Percentiles rank a stretch among this genome's conserved stretches.
Conservation (phyloP, 1,140 invertebrate genomes). For the Gonioctena quinquepunctata region DNA sequence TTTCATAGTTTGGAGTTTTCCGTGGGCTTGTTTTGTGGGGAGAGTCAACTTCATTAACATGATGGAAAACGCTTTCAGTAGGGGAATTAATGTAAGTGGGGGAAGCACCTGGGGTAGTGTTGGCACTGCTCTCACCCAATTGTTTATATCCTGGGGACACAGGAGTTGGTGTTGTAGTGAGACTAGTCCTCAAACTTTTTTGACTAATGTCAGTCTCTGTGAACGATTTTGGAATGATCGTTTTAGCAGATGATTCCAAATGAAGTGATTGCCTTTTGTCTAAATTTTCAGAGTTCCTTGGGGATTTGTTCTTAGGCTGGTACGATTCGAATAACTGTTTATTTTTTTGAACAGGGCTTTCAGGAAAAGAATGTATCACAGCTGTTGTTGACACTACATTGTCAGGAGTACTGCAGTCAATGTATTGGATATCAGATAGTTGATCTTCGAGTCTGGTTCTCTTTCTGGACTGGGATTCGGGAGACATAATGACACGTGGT, state of each 20-base stretch:
- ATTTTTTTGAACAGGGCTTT: slow-evolving; percentile 23
- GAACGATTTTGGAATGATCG: slow-evolving; percentile 41
- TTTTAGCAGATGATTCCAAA: slow-evolving; percentile 32
- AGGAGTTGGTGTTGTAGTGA: slow-evolving; percentile 43
- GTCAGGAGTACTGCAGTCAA: slow-evolving; percentile 66
- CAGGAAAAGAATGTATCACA: slow-evolving; percentile 39
- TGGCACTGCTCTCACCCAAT: slow-evolving; percentile 47
- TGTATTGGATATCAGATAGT: slow-evolving; percentile 65
- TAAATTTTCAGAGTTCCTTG: slow-evolving; percentile 47
- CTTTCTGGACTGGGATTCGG: slow-evolving; percentile 58
- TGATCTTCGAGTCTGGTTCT: slow-evolving; percentile 66
- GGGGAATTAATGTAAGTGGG: slow-evolving; percentile 34
- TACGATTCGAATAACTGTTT: slow-evolving; percentile 24
- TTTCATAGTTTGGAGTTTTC: slow-evolving; percentile 55
- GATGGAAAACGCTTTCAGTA: slow-evolving; percentile 31
- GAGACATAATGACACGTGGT: slow-evolving; percentile 57
- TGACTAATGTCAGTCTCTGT: slow-evolving; percentile 43
- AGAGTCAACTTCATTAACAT: slow-evolving; percentile 9
- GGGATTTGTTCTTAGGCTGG: slow-evolving; percentile 51
- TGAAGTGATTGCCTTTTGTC: slow-evolving; percentile 47
- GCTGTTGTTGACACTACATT: slow-evolving; percentile 49
- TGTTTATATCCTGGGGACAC: slow-evolving; percentile 47
- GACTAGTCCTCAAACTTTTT: slow-evolving; percentile 31
- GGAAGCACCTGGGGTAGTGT: slow-evolving; percentile 41
- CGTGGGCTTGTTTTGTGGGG: slow-evolving; percentile 11